Evolutionary conservation across 1,140 invertebrate species (phyloP).

Genomic region (Micrasema longulum): DNA sequence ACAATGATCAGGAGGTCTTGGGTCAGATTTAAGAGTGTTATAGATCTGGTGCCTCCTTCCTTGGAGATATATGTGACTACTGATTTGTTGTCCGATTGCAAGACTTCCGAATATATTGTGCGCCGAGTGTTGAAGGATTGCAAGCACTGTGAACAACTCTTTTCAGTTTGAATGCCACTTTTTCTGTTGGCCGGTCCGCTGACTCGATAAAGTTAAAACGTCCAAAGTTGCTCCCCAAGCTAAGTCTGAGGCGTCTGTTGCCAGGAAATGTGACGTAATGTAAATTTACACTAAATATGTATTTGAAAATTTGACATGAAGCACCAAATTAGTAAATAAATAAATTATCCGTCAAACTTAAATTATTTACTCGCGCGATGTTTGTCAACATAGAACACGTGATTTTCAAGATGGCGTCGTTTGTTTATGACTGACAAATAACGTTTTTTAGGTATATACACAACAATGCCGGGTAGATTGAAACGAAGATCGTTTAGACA

Average conservation of each 20-base stretch:
- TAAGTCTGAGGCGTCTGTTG: conserved; percentile 22
- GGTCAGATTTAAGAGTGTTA: conserved; percentile 50
- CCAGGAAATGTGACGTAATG: conserved; percentile 56
- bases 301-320: too few species aligned
- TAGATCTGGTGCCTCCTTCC: conserved; percentile 54
- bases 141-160: conserved; percentile 53
- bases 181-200: neutral
- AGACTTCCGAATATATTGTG: conserved; percentile 39
- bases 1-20: conserved; percentile 49
- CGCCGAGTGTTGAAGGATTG: neutral
- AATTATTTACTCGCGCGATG: too few species aligned
- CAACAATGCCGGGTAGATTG: too few species aligned
- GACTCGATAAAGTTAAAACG: neutral
- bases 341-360: too few species aligned
- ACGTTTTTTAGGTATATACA: too few species aligned
- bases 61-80: conserved; percentile 50
- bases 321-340: too few species aligned
- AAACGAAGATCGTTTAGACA: too few species aligned
- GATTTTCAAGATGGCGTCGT: too few species aligned
- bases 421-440: too few species aligned
- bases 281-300: too few species aligned
- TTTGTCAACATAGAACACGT: too few species aligned
- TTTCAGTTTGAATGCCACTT: conserved; percentile 50
- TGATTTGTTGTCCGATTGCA: conserved; percentile 54
- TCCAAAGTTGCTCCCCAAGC: neutral